Evolutionary conservation across 2,113 vertebrate species (phyloP).

Genomic region (Sphyrna mokarran): DNA sequence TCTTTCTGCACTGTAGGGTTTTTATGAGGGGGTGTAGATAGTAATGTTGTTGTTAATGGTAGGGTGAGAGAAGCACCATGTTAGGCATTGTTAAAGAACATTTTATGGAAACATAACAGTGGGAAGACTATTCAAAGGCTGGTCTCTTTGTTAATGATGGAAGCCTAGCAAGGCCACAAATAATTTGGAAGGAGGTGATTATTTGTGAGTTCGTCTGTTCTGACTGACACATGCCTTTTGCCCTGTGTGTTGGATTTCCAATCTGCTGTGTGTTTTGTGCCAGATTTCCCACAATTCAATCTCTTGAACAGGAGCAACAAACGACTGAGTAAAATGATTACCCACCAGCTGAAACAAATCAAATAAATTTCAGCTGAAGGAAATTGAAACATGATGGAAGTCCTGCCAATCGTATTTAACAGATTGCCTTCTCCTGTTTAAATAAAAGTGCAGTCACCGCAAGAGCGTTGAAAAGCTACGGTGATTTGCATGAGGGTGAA

Average conservation of each 20-base stretch:
- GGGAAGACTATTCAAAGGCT: not conserved
- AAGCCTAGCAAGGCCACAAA: not conserved
- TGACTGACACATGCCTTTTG: not conserved
- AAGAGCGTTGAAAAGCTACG: not conserved
- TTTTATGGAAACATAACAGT: not conserved
- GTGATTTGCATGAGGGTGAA: not conserved
- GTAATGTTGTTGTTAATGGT: no score
- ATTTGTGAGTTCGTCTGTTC: not conserved
- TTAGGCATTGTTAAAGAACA: not conserved
- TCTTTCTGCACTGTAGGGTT: no score
- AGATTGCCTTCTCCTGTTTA: not conserved
- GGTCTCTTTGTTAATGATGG: not conserved
- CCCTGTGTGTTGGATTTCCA: not conserved
- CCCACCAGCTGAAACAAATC: not conserved
- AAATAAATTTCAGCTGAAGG: not conserved
- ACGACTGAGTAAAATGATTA: not conserved
- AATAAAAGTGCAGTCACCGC: not conserved
- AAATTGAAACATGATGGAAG: slow-evolving; percentile 9
- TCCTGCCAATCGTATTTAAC: not conserved
- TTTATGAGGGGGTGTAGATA: no score
- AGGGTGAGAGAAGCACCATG: no score
- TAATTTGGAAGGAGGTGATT: not conserved
- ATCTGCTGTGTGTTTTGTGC: not conserved
- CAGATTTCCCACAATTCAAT: slow-evolving; percentile 25
- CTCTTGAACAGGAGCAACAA: slow-evolving; percentile 6